phyloP scores from a whole-genome alignment of 2,797 vertebrate species.

The Threskiornis aethiopicus region DNA sequence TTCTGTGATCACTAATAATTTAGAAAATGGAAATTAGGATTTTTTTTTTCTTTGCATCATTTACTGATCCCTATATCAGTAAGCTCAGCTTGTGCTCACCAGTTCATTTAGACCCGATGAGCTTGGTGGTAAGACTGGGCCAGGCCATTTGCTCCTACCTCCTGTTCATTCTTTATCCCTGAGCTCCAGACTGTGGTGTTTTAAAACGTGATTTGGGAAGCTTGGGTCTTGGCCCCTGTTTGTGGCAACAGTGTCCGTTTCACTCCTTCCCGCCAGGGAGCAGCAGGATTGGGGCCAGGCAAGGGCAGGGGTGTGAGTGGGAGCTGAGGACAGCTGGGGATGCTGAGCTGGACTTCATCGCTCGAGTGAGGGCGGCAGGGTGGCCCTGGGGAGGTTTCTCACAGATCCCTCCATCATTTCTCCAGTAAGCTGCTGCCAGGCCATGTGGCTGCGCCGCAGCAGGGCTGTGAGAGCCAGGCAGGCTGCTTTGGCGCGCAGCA shows the following conservation, averaged over 20 bases:
- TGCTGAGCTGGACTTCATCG: background rate
- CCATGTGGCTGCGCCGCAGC: background rate
- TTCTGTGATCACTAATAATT: background rate
- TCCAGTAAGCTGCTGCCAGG: background rate
- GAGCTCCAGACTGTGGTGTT: background rate
- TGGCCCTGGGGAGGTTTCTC: background rate
- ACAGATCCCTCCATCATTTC: rapidly evolving
- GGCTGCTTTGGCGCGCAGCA: background rate
- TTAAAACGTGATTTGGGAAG: background rate
- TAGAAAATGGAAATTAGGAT: background rate
- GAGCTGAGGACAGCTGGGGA: background rate
- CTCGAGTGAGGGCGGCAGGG: rapidly evolving
- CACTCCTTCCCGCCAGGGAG: background rate
- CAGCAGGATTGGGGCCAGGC: rapidly evolving
- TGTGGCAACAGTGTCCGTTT: background rate
- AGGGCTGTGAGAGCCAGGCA: background rate
- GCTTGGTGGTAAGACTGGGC: too few species aligned
- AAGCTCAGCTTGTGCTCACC: background rate
- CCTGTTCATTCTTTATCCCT: background rate
- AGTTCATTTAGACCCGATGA: background rate
- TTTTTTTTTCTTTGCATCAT: background rate
- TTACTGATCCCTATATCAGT: background rate
- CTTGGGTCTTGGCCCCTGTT: background rate
- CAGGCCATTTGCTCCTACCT: background rate
- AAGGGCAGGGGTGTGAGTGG: rapidly evolving